Percentiles rank a stretch among this genome's conserved stretches.
phyloP scores from a whole-genome alignment of 2,113 vertebrate genomes.

The Lamprologus sp. region DNA sequence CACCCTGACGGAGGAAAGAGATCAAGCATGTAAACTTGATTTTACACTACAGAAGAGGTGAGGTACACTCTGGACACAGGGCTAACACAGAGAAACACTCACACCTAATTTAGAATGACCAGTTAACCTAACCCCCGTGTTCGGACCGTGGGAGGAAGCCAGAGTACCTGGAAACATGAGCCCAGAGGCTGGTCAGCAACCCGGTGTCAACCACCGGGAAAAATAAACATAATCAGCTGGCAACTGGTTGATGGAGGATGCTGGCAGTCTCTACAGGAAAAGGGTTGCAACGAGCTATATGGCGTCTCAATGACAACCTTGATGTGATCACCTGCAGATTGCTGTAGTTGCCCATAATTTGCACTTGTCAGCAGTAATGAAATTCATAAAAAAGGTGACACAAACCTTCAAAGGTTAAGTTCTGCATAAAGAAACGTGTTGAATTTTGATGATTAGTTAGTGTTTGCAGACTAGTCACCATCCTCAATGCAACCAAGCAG shows the following conservation, averaged over 20 bases:
- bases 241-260: background rate
- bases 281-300: background rate
- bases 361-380: background rate
- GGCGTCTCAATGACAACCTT: rapidly evolving
- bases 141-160: background rate
- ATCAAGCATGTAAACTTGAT: background rate
- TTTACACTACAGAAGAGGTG: background rate
- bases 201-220: rapidly evolving
- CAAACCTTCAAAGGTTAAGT: background rate
- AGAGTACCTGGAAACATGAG: background rate
- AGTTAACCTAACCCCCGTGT: rapidly evolving
- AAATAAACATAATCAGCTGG: background rate
- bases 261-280: background rate
- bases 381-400: background rate
- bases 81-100: background rate
- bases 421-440: rapidly evolving
- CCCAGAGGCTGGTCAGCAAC: background rate
- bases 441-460: background rate
- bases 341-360: background rate
- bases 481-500: background rate
- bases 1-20: background rate
- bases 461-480: background rate
- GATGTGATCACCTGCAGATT: background rate
- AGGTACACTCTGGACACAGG: background rate
- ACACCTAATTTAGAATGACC: background rate